Percentiles rank a stretch among this genome's conserved stretches.
phyloP scores from a whole-genome alignment of 2,113 vertebrate species.

The Odontesthes bonariensis region DNA sequence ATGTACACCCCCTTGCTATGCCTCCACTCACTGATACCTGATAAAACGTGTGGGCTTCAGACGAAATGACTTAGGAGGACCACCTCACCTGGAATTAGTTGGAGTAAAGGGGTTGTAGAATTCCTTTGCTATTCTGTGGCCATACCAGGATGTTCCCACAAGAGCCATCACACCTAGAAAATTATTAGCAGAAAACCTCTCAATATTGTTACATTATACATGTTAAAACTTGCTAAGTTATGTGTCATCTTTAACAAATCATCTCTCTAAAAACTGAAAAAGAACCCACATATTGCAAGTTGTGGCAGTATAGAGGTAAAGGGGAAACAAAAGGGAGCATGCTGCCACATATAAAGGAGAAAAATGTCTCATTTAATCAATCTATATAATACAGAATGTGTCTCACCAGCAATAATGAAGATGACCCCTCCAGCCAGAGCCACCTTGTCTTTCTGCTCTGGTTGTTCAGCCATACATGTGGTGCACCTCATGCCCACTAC shows the following conservation, averaged over 20 bases:
- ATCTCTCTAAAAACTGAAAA: not conserved
- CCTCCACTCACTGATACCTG: too few species aligned
- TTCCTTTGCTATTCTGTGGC: conserved; percentile 86
- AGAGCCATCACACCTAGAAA: conserved; percentile 86
- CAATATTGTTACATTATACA: not conserved
- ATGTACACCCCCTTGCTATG: too few species aligned
- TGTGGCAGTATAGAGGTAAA: not conserved
- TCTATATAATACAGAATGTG: not conserved
- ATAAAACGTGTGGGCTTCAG: too few species aligned
- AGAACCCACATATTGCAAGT: too few species aligned
- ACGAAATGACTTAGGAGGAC: not conserved
- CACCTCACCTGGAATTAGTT: conserved; percentile 90
- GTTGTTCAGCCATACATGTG: conserved; percentile 87
- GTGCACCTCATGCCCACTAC: conserved; percentile 92
- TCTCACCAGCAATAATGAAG: conserved; percentile 89
- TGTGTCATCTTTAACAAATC: not conserved
- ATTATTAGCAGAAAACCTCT: conserved; percentile 1
- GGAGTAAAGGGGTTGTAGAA: conserved; percentile 93
- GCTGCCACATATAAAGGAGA: not conserved
- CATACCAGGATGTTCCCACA: conserved; percentile 92
- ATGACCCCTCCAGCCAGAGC: conserved; percentile 87
- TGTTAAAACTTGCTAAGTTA: not conserved
- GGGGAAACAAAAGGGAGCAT: not conserved
- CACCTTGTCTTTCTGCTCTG: conserved; percentile 89
- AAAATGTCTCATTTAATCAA: not conserved